Conservation (phyloP, 1,140 invertebrate genomes). For the Anagrus nilaparvatae region DNA sequence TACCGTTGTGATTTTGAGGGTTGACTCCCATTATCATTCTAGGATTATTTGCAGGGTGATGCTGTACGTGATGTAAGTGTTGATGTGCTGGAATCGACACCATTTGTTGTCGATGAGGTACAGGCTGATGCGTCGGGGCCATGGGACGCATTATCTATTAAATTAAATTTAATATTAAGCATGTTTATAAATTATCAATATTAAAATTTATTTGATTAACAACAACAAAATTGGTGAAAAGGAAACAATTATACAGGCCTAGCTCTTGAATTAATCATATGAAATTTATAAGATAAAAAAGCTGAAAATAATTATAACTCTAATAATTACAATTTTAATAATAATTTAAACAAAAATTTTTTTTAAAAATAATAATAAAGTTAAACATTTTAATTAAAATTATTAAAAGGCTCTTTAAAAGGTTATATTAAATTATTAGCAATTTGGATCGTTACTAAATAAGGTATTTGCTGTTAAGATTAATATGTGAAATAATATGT, state of each 20-base stretch:
- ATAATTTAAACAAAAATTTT: background rate
- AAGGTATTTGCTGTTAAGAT: too few species aligned
- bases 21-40: slow-evolving; percentile 37
- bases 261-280: slow-evolving; percentile 2
- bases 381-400: too few species aligned
- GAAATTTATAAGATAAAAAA: too few species aligned
- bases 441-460: too few species aligned
- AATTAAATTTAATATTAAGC: slow-evolving; percentile 22
- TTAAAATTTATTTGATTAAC: background rate
- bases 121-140: slow-evolving; percentile 37
- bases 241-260: slow-evolving; percentile 1
- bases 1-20: slow-evolving; percentile 34
- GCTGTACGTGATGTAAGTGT: slow-evolving; percentile 37
- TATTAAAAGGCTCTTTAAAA: too few species aligned
- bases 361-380: background rate
- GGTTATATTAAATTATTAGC: too few species aligned
- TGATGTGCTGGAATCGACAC: slow-evolving; percentile 35
- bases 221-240: background rate
- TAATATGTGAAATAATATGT: too few species aligned
- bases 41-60: slow-evolving; percentile 34
- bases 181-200: slow-evolving; percentile 4
- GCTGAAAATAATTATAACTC: too few species aligned
- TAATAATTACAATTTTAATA: background rate
- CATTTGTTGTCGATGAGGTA: slow-evolving; percentile 33
- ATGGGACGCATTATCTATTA: slow-evolving; percentile 40